These are phyloP conservation scores for Epinephelus coioides DNA, from an alignment of 2,797 vertebrate genomes.

Conservation along the genomic window DNA sequence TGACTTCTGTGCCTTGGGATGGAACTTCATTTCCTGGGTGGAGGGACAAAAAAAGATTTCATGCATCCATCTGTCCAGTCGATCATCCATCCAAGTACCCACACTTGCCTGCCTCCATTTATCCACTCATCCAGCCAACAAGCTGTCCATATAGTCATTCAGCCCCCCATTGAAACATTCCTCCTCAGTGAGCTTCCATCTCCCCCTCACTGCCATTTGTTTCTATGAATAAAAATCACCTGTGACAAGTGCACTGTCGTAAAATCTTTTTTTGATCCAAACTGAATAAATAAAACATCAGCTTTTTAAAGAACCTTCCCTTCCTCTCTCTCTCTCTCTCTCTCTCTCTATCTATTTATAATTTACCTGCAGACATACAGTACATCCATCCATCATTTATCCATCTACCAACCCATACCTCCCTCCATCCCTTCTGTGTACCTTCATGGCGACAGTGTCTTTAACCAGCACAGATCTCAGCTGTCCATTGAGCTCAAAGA, in stretches of 20 bases:
- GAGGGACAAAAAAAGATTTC: slow-evolving; percentile 41
- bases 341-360: not conserved
- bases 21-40: slow-evolving; percentile 94
- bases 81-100: not conserved
- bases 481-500: slow-evolving; percentile 97
- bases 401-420: not conserved
- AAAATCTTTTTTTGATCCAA: not conserved
- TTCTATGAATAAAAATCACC: slow-evolving; percentile 39
- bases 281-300: too few species aligned
- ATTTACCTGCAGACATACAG: slow-evolving; percentile 1
- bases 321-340: too few species aligned
- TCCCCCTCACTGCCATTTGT: slow-evolving; percentile 6
- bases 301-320: not conserved
- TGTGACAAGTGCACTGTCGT: not conserved
- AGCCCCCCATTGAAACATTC: not conserved
- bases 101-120: too few species aligned
- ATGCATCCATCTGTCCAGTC: slow-evolving; percentile 13
- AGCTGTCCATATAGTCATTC: not conserved
- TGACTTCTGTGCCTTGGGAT: slow-evolving; percentile 94
- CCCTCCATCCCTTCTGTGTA: slow-evolving; percentile 54
- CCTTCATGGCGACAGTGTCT: slow-evolving; percentile 95
- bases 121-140: too few species aligned
- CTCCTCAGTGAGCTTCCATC: slow-evolving; percentile 3
- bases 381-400: slow-evolving; percentile 7
- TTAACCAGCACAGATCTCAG: slow-evolving; percentile 94